Evolutionary conservation across 2,888 invertebrate species (phyloP).

Genomic region (Elmis aenea): DNA sequence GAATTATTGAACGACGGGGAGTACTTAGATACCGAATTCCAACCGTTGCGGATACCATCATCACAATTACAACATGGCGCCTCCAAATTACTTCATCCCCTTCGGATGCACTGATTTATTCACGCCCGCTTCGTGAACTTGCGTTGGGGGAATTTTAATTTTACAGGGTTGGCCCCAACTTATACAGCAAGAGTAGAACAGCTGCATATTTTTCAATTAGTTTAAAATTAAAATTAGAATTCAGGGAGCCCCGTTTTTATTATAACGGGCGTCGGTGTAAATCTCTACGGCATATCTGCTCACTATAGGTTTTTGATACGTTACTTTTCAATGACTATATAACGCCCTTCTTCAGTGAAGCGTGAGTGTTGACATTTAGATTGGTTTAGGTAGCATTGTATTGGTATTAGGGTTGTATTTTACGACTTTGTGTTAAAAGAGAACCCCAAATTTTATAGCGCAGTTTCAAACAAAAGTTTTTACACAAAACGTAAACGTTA

Average conservation of each 20-base stretch:
- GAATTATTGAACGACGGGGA: slow-evolving; percentile 44
- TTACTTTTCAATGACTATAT: slow-evolving; percentile 25
- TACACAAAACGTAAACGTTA: too few relatives aligned
- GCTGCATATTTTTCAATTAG: slow-evolving; percentile 35
- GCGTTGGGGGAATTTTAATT: slow-evolving; percentile 36
- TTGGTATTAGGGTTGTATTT: slow-evolving; percentile 15
- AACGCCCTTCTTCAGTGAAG: slow-evolving; percentile 13
- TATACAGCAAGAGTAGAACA: slow-evolving; percentile 23
- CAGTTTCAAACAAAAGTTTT: too few relatives aligned
- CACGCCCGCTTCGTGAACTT: slow-evolving; percentile 14
- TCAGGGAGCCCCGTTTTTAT: slow-evolving; percentile 19
- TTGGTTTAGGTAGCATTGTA: slow-evolving; percentile 19
- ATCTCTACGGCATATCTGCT: slow-evolving; percentile 7
- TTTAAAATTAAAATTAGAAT: slow-evolving; percentile 34
- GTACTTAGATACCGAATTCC: slow-evolving; percentile 30
- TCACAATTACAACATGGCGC: slow-evolving; percentile 41
- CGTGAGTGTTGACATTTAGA: slow-evolving; percentile 24
- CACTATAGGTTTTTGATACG: slow-evolving; percentile 12
- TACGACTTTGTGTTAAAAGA: slow-evolving; percentile 12
- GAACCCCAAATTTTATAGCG: slow-evolving; percentile 19
- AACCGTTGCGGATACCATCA: slow-evolving; percentile 28
- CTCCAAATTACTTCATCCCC: slow-evolving; percentile 28
- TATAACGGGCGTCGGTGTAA: slow-evolving; percentile 11
- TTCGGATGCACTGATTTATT: slow-evolving; percentile 30
- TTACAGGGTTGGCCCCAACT: slow-evolving; percentile 18